These are phyloP conservation scores for Chitala chitala DNA, from an alignment of 2,113 vertebrate species.

Conservation along the genomic window DNA sequence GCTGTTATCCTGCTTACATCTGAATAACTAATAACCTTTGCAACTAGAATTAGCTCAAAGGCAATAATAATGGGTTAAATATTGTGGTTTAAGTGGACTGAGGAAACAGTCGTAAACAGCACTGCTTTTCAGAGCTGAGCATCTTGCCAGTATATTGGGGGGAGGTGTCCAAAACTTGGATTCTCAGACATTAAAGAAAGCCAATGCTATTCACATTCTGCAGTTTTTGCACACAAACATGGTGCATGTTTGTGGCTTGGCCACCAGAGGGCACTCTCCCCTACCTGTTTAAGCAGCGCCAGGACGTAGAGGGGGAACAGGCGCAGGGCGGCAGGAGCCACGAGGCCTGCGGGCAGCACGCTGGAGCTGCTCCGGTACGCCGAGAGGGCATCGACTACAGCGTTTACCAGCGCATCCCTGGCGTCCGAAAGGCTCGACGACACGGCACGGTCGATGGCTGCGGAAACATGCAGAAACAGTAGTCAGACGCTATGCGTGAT, in stretches of 20 bases:
- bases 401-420: constrained; percentile 88
- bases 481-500: too few relatives aligned
- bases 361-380: constrained; percentile 79
- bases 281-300: constrained; percentile 91
- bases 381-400: constrained; percentile 78
- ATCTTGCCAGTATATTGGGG: neutral
- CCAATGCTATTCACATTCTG: too few relatives aligned
- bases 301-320: constrained; percentile 88
- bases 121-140: neutral
- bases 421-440: constrained; percentile 86
- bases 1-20: too few relatives aligned
- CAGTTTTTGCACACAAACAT: neutral
- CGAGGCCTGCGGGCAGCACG: constrained; percentile 74
- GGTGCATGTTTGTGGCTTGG: neutral
- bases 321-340: constrained; percentile 74
- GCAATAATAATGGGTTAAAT: neutral
- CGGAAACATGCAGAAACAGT: neutral
- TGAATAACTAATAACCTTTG: too few relatives aligned
- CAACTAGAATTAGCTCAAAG: neutral
- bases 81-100: neutral
- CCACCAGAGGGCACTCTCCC: neutral
- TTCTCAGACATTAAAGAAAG: too few relatives aligned
- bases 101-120: neutral
- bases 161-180: too few relatives aligned
- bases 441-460: constrained; percentile 89